A percentile compares a stretch with the other conserved stretches of the same genome.
These are phyloP conservation scores for Solenodon paradoxus DNA, from an alignment of 2,113 vertebrate species.

Conservation along the genomic window DNA sequence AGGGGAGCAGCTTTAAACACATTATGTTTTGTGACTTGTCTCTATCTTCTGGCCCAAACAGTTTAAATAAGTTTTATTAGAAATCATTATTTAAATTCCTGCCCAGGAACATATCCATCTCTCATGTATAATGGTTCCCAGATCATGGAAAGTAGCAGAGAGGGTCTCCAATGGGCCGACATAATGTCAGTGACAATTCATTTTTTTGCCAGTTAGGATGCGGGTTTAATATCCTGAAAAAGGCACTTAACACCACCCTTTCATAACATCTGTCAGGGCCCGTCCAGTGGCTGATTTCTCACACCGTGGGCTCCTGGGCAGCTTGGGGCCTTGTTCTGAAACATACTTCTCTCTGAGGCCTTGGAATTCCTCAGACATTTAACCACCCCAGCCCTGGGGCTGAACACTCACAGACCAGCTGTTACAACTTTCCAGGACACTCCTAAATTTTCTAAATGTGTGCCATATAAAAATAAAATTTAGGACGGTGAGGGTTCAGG, in stretches of 20 bases:
- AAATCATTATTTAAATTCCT: conserved; percentile 88
- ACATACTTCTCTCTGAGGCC: conserved; percentile 59
- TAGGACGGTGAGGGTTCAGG: conserved; percentile 46
- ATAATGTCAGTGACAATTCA: conserved; percentile 86
- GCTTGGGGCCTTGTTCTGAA: conserved; percentile 62
- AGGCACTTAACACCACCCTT: conserved; percentile 83
- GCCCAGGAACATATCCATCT: conserved; percentile 82
- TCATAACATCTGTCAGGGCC: conserved; percentile 82
- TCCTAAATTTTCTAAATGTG: conserved; percentile 83
- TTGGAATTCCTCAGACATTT: conserved; percentile 73
- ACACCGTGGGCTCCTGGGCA: conserved; percentile 71
- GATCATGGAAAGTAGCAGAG: conserved; percentile 82
- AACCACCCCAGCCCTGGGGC: neutral
- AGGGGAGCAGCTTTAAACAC: conserved; percentile 71
- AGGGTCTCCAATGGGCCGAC: conserved; percentile 78
- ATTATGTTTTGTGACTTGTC: conserved; percentile 81
- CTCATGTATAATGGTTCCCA: conserved; percentile 84
- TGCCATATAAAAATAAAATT: conserved; percentile 83
- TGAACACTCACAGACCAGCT: conserved; percentile 77
- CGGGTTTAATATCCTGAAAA: conserved; percentile 89
- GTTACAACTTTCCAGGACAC: conserved; percentile 81
- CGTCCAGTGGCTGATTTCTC: conserved; percentile 70
- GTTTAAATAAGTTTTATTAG: conserved; percentile 86
- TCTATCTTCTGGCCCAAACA: conserved; percentile 78
- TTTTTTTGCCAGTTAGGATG: conserved; percentile 84